phyloP scores from a whole-genome alignment of 1,140 invertebrate species.

The Drosophila arizonae region DNA sequence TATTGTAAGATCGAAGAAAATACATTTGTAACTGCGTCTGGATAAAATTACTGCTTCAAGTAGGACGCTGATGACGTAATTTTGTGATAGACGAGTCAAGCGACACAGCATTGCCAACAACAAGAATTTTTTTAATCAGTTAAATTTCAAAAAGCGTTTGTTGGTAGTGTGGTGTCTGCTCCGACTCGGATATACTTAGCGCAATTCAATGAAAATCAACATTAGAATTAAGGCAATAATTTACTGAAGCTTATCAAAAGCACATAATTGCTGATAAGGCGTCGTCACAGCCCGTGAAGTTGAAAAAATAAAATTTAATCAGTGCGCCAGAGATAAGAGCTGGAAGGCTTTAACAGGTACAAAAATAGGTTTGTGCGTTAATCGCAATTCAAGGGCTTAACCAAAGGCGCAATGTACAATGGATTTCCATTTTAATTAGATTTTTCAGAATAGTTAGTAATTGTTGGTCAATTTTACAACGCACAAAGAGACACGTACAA shows the following conservation, averaged over 20 bases:
- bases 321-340: slow-evolving; percentile 61
- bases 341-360: slow-evolving; percentile 68
- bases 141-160: slow-evolving; percentile 51
- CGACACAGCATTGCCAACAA: slow-evolving; percentile 51
- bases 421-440: slow-evolving; percentile 7
- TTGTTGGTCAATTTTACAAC: slow-evolving; percentile 20
- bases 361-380: slow-evolving; percentile 19
- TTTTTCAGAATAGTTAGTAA: too few species aligned
- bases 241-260: slow-evolving; percentile 66
- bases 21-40: slow-evolving; percentile 1
- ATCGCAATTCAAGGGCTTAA: slow-evolving; percentile 34
- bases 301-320: slow-evolving; percentile 71
- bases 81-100: slow-evolving; percentile 48
- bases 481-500: slow-evolving; percentile 36
- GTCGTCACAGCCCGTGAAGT: slow-evolving; percentile 49
- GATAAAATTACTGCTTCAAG: slow-evolving; percentile 39
- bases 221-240: slow-evolving; percentile 73
- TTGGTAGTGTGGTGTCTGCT: slow-evolving; percentile 21
- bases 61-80: slow-evolving; percentile 79
- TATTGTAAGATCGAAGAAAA: slow-evolving; percentile 6
- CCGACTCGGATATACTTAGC: slow-evolving; percentile 36
- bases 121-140: slow-evolving; percentile 44
- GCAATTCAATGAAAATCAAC: slow-evolving; percentile 64
- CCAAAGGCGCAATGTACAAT: slow-evolving; percentile 17
- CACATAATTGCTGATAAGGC: slow-evolving; percentile 68